These are phyloP conservation scores for Galago senegalensis DNA, from an alignment of 2,797 vertebrate species.

Conservation along the genomic window DNA sequence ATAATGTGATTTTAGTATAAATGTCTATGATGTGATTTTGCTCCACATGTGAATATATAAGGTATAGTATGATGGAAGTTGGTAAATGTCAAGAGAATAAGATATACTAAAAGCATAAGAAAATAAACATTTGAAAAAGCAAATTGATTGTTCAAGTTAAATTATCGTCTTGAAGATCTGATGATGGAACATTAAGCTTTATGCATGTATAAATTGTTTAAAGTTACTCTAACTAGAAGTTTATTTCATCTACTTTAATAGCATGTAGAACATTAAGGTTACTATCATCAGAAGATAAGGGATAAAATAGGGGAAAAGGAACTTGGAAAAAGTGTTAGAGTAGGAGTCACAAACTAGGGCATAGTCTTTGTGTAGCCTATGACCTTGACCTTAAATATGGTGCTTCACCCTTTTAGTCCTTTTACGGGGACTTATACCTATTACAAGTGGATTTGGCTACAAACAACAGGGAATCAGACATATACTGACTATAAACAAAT, in stretches of 20 bases:
- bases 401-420: not conserved
- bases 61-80: not conserved
- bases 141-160: slow-evolving; percentile 10
- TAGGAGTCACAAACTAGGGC: not conserved
- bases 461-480: not conserved
- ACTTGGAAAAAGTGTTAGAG: not conserved
- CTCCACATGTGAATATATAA: slow-evolving; percentile 64
- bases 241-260: slow-evolving; percentile 41
- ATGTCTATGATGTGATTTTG: slow-evolving; percentile 57
- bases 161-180: not conserved
- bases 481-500: not conserved
- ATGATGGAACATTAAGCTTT: not conserved
- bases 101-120: slow-evolving; percentile 66
- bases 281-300: not conserved
- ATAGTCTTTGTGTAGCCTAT: not conserved
- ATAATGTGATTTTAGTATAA: slow-evolving; percentile 75
- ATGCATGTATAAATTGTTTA: not conserved
- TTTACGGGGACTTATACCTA: fast-evolving
- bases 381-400: slow-evolving; percentile 26
- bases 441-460: not conserved
- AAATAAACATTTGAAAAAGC: not conserved
- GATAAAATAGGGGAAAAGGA: not conserved
- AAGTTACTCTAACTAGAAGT: not conserved
- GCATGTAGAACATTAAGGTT: not conserved
- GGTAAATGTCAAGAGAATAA: slow-evolving; percentile 56